Conservation (phyloP, 1,140 invertebrate genomes). For the Dolichoris vasculosae region DNA sequence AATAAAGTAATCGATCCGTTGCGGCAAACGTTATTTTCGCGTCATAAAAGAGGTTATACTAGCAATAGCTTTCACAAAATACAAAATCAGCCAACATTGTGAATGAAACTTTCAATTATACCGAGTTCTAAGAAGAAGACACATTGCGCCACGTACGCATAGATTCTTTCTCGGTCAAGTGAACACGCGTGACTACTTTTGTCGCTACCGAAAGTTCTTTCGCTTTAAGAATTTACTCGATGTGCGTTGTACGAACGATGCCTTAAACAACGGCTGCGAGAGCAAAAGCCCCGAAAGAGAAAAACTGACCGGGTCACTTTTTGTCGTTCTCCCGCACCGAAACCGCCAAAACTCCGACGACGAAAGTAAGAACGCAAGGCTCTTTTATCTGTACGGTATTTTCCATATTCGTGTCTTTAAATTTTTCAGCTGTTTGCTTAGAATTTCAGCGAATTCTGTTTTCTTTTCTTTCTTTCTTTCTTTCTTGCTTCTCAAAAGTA, state of each 20-base stretch:
- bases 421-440: not conserved
- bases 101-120: constrained; percentile 12
- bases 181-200: constrained; percentile 11
- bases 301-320: constrained; percentile 43
- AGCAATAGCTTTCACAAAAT: not conserved
- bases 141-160: not conserved
- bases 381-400: not conserved
- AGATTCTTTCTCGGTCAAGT: constrained; percentile 5
- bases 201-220: constrained; percentile 14
- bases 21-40: not conserved
- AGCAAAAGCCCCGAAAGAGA: not conserved
- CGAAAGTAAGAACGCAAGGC: not conserved
- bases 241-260: constrained; percentile 31
- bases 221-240: constrained; percentile 7
- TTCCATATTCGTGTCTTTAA: not conserved
- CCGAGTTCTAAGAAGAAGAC: constrained; percentile 28
- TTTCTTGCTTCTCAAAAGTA: no score
- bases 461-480: no score
- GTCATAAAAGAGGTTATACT: not conserved
- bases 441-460: not conserved
- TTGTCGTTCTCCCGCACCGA: constrained; percentile 4
- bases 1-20: not conserved
- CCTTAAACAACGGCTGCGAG: constrained; percentile 40
- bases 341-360: not conserved
- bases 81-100: not conserved